phyloP scores from a whole-genome alignment of 2,888 invertebrate genomes.

The Venusia cambrica region DNA sequence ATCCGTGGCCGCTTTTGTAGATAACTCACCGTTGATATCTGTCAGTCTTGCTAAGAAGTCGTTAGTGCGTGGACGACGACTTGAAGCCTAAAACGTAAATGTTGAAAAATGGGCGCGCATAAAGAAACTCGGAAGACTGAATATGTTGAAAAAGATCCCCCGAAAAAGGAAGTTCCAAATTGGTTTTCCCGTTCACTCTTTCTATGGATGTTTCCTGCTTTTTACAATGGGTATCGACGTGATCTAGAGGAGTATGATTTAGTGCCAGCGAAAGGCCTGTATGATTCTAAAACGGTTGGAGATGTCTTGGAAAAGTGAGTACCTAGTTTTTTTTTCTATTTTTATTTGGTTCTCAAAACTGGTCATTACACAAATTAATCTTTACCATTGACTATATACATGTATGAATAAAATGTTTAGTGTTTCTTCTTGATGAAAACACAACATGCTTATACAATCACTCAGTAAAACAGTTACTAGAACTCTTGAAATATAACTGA shows the following conservation, averaged over 20 bases:
- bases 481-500: no score
- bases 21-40: slow-evolving; percentile 13
- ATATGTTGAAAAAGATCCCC: slow-evolving; percentile 23
- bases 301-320: slow-evolving; percentile 84
- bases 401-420: no score
- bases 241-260: slow-evolving; percentile 88
- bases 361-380: no score
- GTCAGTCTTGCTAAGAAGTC: slow-evolving; percentile 25
- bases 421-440: no score
- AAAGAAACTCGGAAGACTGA: slow-evolving; percentile 31
- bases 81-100: slow-evolving; percentile 1
- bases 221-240: slow-evolving; percentile 87
- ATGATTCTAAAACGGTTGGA: slow-evolving; percentile 85
- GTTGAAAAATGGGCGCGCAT: slow-evolving; percentile 34
- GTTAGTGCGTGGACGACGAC: slow-evolving; percentile 23
- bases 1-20: slow-evolving; percentile 11
- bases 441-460: no score
- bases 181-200: slow-evolving; percentile 83
- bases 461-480: no score
- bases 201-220: slow-evolving; percentile 89
- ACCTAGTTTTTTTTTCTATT: no score
- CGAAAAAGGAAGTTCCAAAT: slow-evolving; percentile 50
- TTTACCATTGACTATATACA: no score
- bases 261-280: slow-evolving; percentile 84
- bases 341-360: background rate